Conservation (phyloP, 2,888 invertebrate genomes). For the Palloptera scutellata region DNA sequence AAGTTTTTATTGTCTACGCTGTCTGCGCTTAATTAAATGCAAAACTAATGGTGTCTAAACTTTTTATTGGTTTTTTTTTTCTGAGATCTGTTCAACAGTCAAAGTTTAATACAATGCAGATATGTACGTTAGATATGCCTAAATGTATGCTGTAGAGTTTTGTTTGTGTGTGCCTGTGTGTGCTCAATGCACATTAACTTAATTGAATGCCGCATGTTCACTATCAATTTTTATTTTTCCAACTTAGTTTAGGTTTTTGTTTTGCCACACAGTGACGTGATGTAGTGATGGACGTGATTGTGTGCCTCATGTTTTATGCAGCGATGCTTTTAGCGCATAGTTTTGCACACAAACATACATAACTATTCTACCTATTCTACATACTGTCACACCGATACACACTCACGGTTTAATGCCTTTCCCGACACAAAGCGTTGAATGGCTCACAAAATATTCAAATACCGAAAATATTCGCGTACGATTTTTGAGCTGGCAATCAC, state of each 20-base stretch:
- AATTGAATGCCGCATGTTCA: too few species aligned
- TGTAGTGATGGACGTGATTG: not conserved
- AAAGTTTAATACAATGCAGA: too few species aligned
- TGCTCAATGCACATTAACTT: too few species aligned
- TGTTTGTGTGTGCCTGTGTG: too few species aligned
- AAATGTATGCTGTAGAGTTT: too few species aligned
- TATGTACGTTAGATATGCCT: too few species aligned
- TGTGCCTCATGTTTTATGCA: constrained; percentile 5
- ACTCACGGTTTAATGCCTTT: not conserved
- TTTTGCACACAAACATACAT: not conserved
- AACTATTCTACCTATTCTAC: not conserved
- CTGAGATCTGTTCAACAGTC: too few species aligned
- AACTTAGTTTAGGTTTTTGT: too few species aligned
- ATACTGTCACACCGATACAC: not conserved
- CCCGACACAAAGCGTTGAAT: not conserved
- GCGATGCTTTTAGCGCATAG: constrained; percentile 6
- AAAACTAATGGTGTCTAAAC: constrained; percentile 1
- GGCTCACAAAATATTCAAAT: not conserved
- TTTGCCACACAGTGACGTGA: too few species aligned
- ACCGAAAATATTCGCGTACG: not conserved
- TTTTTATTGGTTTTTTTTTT: not conserved
- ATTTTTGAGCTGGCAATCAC: not conserved
- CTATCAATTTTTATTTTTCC: too few species aligned
- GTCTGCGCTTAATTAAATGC: not conserved
- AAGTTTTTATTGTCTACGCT: not conserved